A percentile compares a stretch with the other conserved stretches of the same genome.
Conservation (phyloP, 2,113 vertebrate genomes). For the Hystrix cristata region DNA sequence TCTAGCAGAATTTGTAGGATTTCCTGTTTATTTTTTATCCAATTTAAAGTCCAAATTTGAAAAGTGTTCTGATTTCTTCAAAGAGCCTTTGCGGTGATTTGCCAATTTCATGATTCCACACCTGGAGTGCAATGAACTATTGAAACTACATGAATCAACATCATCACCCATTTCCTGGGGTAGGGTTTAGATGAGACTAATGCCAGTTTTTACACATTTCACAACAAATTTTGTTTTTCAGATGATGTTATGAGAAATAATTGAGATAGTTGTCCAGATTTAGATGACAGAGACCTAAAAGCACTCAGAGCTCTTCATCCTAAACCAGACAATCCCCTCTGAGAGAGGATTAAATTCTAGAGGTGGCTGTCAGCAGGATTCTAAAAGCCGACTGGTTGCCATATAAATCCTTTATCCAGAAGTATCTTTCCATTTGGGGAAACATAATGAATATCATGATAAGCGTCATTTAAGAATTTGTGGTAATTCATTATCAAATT, state of each 20-base stretch:
- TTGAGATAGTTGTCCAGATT: not conserved
- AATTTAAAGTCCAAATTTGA: not conserved
- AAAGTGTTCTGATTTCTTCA: not conserved
- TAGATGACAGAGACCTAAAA: not conserved
- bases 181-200: not conserved
- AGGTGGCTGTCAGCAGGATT: constrained; percentile 20
- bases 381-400: constrained; percentile 7
- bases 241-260: not conserved
- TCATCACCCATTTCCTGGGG: not conserved
- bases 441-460: constrained; percentile 15
- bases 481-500: not conserved
- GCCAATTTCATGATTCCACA: not conserved
- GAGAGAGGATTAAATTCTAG: constrained; percentile 35
- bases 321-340: constrained; percentile 25
- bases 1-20: not conserved
- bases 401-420: not conserved
- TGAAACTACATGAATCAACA: not conserved
- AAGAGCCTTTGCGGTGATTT: not conserved
- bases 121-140: not conserved
- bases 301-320: constrained; percentile 58
- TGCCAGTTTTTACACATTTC: not conserved
- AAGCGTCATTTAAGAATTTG: constrained; percentile 34
- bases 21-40: not conserved
- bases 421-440: constrained; percentile 20
- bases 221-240: constrained; percentile 12